Percentiles rank a stretch among this genome's conserved stretches.
phyloP scores from a whole-genome alignment of 2,797 vertebrate species.

The Acanthurus tractus region DNA sequence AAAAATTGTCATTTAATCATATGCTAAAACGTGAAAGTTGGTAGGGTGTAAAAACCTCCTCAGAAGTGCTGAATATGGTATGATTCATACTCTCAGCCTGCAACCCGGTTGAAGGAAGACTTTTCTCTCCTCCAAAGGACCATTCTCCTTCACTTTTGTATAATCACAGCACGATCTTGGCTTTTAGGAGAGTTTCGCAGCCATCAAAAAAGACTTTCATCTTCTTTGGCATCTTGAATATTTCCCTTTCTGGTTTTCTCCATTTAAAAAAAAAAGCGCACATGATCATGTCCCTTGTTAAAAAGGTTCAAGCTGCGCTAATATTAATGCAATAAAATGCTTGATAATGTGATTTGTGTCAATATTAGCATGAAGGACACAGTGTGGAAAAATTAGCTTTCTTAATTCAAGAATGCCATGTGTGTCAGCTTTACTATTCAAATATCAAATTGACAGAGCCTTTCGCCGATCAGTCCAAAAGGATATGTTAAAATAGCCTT shows the following conservation, averaged over 20 bases:
- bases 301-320: constrained; percentile 3
- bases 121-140: constrained; percentile 7
- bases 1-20: not conserved
- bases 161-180: constrained; percentile 31
- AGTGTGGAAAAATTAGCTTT: not conserved
- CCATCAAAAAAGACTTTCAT: constrained; percentile 48
- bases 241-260: constrained; percentile 15
- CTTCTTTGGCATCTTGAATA: not conserved
- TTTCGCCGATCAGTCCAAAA: not conserved
- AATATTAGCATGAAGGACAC: constrained; percentile 2
- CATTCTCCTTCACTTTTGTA: constrained; percentile 24
- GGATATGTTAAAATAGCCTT: constrained; percentile 21
- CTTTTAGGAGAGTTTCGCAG: constrained; percentile 34
- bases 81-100: constrained; percentile 24
- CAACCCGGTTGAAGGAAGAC: constrained; percentile 1
- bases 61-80: constrained; percentile 4
- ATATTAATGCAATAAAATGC: not conserved
- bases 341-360: not conserved
- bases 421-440: constrained; percentile 12
- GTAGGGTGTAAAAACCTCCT: not conserved
- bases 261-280: constrained; percentile 1
- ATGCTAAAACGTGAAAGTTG: not conserved
- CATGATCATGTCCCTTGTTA: not conserved
- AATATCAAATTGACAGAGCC: not conserved
- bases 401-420: constrained; percentile 23